phyloP scores from a whole-genome alignment of 2,888 invertebrate species.

The Eucriotettix oculatus region DNA sequence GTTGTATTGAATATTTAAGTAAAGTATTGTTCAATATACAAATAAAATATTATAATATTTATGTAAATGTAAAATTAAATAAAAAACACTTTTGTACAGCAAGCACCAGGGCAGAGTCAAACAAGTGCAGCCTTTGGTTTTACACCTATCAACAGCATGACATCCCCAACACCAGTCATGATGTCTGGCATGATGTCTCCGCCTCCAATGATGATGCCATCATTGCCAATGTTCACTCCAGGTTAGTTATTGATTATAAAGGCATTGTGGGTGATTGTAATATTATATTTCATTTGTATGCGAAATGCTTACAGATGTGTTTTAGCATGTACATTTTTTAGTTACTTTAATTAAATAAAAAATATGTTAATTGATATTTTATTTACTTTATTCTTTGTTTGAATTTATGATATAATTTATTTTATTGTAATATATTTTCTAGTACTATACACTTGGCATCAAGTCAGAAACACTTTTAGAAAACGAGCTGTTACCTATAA shows the following conservation, averaged over 20 bases:
- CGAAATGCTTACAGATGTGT: not conserved
- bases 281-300: not conserved
- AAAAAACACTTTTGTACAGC: not conserved
- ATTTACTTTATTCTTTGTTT: no score
- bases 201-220: conserved; percentile 20
- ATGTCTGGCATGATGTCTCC: conserved; percentile 23
- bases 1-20: no score
- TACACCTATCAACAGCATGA: conserved; percentile 19
- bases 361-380: no score
- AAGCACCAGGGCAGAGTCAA: conserved; percentile 10
- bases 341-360: no score
- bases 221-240: conserved; percentile 23
- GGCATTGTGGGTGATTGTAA: not conserved
- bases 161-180: conserved; percentile 20
- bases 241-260: conserved; percentile 18
- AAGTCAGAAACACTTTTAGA: no score
- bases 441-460: no score
- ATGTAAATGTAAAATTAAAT: no score
- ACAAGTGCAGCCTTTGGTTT: conserved; percentile 17
- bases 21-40: no score
- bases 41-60: no score
- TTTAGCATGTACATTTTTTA: not conserved
- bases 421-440: no score
- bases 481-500: no score
- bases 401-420: no score